These are phyloP conservation scores for Meloidogyne hapla DNA, from an alignment of 1,140 invertebrate species.

Conservation along the genomic window DNA sequence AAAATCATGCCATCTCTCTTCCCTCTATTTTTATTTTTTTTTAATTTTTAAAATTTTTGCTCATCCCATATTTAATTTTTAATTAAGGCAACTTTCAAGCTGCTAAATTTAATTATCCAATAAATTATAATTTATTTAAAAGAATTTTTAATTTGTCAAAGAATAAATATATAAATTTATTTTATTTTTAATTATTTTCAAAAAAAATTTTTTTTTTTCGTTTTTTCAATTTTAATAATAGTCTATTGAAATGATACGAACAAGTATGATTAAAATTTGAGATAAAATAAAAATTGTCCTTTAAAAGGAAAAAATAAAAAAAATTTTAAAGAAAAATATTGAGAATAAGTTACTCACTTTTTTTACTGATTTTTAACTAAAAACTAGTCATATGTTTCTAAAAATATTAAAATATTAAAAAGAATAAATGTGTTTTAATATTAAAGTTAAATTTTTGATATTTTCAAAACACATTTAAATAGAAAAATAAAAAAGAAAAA, in stretches of 20 bases:
- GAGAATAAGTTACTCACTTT: neutral
- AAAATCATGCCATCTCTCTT: neutral
- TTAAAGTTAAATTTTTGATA: neutral
- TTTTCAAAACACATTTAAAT: slow-evolving; percentile 3
- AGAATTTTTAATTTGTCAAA: too few relatives aligned
- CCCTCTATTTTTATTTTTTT: neutral
- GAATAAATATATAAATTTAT: too few relatives aligned
- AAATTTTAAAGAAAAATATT: neutral
- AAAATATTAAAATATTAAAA: too few relatives aligned
- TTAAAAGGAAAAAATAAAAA: neutral
- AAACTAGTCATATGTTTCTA: too few relatives aligned
- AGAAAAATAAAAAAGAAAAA: neutral
- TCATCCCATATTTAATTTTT: neutral
- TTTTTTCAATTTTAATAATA: too few relatives aligned
- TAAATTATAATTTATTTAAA: neutral
- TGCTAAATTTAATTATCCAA: neutral
- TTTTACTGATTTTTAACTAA: neutral
- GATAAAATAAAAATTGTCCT: too few relatives aligned
- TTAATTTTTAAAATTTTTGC: neutral
- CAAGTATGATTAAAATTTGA: too few relatives aligned
- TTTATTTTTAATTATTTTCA: too few relatives aligned
- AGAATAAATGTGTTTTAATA: neutral
- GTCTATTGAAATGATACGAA: too few relatives aligned
- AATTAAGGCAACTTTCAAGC: neutral
- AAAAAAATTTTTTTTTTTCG: too few relatives aligned